Evolutionary conservation across 2,888 invertebrate species (phyloP), one percentile per base, ranked within the genome.

Genomic region (Notocelia uddmanniana): DNA sequence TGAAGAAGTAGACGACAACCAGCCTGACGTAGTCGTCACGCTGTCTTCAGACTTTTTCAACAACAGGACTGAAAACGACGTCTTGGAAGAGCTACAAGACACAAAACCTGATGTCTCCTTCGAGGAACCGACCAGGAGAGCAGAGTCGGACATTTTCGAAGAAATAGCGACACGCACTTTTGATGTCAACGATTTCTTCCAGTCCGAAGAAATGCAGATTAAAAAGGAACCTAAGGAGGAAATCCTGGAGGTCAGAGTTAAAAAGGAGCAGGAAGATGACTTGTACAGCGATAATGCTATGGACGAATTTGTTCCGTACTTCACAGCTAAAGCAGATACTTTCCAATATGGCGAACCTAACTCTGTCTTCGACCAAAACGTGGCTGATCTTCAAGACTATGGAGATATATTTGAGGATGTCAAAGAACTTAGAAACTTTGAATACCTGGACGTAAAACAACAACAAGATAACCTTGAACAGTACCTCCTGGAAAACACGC

Each of bases 371-470:
- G 93, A 94, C 59, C 95, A 95, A 76, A 95, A 95, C 76, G 79
- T 95, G 74, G 95, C 95, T 0, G 95, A 95, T 83, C 81, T 95
- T 13, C 89, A 91, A 74, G 95, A 95, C 75, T 95, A 94, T 75
- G 93, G 87, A 3, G 93, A 94, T 54, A 75, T 89, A 15, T 86
- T 88, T 6, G 86, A 89, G 34, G 92, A 91, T 31, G 83, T 87
- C 0, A 91, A 91, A 66, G 89, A 89, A 34, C 75, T 93, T 34
- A 85, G 85, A 76, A 92, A 77, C 80, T 83, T 93, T 76, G 94
- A 88, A 75, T 92, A 77, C 75, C 77, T 87, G 74, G 95, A 93
- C 63, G 84, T 87, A 0, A 93, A 93, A 63, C 88, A 90, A 23
- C 89, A 91, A 62, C 88, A 88, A 19, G 88, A 90, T 50, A 86